Evolutionary conservation across 2,888 invertebrate species (phyloP), one percentile per base, ranked within the genome.

Genomic region (Stenotaenia linearis): DNA sequence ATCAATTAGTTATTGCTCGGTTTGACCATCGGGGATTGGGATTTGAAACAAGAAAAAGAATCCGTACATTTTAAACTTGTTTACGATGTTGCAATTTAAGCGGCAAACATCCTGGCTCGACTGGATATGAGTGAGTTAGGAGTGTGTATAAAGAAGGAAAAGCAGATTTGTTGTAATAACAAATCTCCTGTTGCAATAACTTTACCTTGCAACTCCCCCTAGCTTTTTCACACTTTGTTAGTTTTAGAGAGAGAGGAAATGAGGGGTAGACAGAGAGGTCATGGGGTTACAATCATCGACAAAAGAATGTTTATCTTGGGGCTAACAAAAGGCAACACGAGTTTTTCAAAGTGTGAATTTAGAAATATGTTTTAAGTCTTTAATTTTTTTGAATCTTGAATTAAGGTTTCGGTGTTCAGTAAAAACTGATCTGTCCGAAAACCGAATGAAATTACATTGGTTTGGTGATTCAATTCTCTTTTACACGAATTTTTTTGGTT

Each of bases 161-260:
- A 69, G 69, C 69, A 69, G 69, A 69, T 69, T 69, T 69, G 69
- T 69, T 69, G 69, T 69, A 69, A 69, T 69, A 69, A 69, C 69
- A 69, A 69, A 69, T 69, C 69, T 69, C 69, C 69, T 69, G 69
- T 69, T 69, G 69, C 69, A 69, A 69, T 69, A 69, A 69, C 69
- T 23, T 69, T 69, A 12, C 69, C 15, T 69, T 25, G 28, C 69
- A 28, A 28, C 28, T 69, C 25, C 69, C 28, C 25, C 28, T n/a
- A 69, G 25, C 69, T 69, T 69, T 69, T 69, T 69, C 69, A 69
- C 69, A 69, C 69, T 69, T 69, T 69, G 69, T 69, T 69, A 69
- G 69, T 69, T 69, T 69, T 69, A 69, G 69, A 28, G 28, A 28
- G 69, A 69, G 69, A 28, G 69, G 28, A 69, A 69, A 69, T 69